These are phyloP conservation scores for Orchestes rusci DNA, from an alignment of 2,888 invertebrate species.

Conservation along the genomic window DNA sequence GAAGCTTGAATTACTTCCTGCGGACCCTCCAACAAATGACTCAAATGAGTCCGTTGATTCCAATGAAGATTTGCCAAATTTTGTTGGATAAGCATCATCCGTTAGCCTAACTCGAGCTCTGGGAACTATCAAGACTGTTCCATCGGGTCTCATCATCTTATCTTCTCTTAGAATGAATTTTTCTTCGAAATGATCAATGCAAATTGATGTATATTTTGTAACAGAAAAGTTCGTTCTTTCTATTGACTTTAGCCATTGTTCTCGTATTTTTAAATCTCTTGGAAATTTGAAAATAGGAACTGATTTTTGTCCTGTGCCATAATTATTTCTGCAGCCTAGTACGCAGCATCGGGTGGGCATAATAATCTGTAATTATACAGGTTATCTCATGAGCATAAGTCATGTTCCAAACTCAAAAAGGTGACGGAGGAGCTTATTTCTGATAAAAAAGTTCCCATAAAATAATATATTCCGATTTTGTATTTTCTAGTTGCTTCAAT, in stretches of 20 bases:
- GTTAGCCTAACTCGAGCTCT: background rate
- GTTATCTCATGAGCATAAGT: too few species aligned
- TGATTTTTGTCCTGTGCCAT: background rate
- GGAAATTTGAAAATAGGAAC: background rate
- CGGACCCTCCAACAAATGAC: too few species aligned
- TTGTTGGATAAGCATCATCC: background rate
- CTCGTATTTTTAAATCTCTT: background rate
- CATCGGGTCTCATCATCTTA: background rate
- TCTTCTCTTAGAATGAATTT: background rate
- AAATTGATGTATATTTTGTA: background rate
- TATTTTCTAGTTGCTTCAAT: too few species aligned
- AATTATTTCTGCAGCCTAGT: background rate
- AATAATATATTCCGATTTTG: too few species aligned
- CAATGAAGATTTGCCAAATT: too few species aligned
- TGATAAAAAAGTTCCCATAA: too few species aligned
- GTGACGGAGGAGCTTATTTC: too few species aligned
- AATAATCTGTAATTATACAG: too few species aligned
- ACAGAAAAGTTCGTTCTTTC: background rate
- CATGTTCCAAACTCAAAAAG: too few species aligned
- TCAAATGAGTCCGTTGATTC: too few species aligned
- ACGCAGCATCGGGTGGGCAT: background rate
- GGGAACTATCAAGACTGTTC: background rate
- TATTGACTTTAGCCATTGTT: background rate
- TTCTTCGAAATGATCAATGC: background rate
- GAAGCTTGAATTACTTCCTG: too few species aligned